phyloP scores from a whole-genome alignment of 2,113 vertebrate species.

The Clarias gariepinus region DNA sequence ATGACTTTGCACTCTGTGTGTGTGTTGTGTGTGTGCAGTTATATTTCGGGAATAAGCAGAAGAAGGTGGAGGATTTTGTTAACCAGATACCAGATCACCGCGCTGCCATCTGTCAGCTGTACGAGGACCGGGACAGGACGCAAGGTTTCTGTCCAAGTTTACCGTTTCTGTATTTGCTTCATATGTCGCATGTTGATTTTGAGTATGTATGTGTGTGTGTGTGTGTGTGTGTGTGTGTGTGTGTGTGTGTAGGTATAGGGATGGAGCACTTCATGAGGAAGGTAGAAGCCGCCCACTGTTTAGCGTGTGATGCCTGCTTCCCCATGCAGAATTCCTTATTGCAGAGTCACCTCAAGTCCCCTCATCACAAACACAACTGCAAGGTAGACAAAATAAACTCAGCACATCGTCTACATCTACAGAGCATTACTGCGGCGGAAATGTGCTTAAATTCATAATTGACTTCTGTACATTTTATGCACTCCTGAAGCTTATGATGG shows the following conservation, averaged over 20 bases:
- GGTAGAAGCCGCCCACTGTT: slow-evolving; percentile 89
- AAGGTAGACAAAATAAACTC: slow-evolving; percentile 68
- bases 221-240: slow-evolving; percentile 8
- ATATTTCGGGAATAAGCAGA: slow-evolving; percentile 83
- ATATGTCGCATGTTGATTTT: background rate
- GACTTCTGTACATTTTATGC: background rate
- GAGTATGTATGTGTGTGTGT: slow-evolving; percentile 16
- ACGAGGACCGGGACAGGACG: slow-evolving; percentile 88
- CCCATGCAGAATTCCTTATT: slow-evolving; percentile 88
- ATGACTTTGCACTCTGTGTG: too few relatives aligned
- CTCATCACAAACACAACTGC: slow-evolving; percentile 87
- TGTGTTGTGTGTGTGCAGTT: slow-evolving; percentile 79
- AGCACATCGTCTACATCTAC: background rate
- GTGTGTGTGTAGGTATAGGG: slow-evolving; percentile 74
- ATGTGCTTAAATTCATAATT: too few relatives aligned
- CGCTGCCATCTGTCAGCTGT: slow-evolving; percentile 84
- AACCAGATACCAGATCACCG: slow-evolving; percentile 81
- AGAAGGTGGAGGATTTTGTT: slow-evolving; percentile 82
- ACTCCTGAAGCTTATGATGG: slow-evolving; percentile 84
- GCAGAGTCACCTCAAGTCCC: slow-evolving; percentile 85
- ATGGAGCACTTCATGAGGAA: slow-evolving; percentile 92
- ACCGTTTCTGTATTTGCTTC: background rate
- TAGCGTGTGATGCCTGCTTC: slow-evolving; percentile 88
- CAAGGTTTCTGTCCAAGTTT: slow-evolving; percentile 70
- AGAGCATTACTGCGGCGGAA: background rate